phyloP scores from a whole-genome alignment of 2,113 vertebrate genomes.

The Pavo muticus region DNA sequence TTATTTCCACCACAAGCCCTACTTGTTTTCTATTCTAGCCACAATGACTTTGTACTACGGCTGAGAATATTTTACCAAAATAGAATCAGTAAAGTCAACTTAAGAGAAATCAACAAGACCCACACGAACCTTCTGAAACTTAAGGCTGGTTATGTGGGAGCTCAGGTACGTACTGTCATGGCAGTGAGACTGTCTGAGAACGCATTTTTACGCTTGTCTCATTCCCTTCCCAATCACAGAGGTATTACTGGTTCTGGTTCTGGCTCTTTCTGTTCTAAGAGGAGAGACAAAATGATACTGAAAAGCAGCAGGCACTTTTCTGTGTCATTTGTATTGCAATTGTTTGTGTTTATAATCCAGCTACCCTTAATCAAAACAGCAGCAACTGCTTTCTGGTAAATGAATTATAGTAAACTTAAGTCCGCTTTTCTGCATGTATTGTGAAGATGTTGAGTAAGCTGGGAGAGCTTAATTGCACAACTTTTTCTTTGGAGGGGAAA shows the following conservation, averaged over 20 bases:
- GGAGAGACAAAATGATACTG: background rate
- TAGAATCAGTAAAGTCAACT: constrained; percentile 77
- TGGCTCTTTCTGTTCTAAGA: background rate
- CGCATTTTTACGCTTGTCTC: background rate
- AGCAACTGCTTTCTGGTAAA: background rate
- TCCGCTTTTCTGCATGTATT: rapidly evolving
- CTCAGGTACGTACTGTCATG: constrained; percentile 81
- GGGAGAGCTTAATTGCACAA: background rate
- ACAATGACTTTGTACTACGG: constrained; percentile 87
- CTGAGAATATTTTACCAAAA: constrained; percentile 83
- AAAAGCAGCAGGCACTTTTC: background rate
- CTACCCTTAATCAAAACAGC: background rate
- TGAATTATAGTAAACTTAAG: background rate
- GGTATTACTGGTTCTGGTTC: background rate
- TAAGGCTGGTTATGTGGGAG: constrained; percentile 84
- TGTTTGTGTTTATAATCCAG: background rate
- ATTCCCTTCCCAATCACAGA: background rate
- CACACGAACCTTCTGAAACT: constrained; percentile 87
- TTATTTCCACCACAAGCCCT: background rate
- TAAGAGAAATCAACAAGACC: constrained; percentile 76
- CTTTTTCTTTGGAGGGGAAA: background rate
- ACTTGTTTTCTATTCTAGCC: constrained; percentile 75
- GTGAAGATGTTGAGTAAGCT: background rate
- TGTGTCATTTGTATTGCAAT: background rate
- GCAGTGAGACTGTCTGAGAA: background rate